Evolutionary conservation across 2,888 invertebrate species (phyloP).

Genomic region (Cynaeus angustus): DNA sequence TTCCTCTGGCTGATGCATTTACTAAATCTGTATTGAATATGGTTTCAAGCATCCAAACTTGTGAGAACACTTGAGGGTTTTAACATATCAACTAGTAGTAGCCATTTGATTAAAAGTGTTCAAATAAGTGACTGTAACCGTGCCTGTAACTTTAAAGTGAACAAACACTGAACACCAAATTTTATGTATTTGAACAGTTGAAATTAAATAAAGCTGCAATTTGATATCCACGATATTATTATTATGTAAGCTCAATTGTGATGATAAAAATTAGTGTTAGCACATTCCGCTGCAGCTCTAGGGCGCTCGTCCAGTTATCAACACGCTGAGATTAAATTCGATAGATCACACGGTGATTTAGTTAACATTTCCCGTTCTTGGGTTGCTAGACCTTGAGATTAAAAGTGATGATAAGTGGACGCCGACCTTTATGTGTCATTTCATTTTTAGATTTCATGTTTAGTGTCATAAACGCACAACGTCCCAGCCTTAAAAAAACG

Average conservation of each 20-base stretch:
- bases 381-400: no score
- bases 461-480: conserved; percentile 44
- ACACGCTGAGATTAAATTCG: neutral
- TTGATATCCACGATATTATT: conserved; percentile 29
- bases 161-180: conserved; percentile 25
- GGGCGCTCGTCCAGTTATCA: neutral
- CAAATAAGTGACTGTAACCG: conserved; percentile 39
- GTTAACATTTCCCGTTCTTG: no score
- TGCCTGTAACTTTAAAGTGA: conserved; percentile 29
- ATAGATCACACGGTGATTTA: no score
- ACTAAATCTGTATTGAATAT: conserved; percentile 10
- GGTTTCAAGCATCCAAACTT: neutral
- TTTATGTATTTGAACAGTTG: conserved; percentile 8
- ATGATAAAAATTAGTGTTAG: conserved; percentile 23
- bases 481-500: conserved; percentile 17
- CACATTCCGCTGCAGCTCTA: conserved; percentile 38
- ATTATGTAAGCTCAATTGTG: conserved; percentile 30
- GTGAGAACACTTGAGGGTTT: no score
- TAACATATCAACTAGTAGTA: conserved; percentile 20
- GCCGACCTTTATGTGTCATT: conserved; percentile 32
- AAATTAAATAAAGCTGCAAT: conserved; percentile 9
- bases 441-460: conserved; percentile 28
- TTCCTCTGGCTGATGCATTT: conserved; percentile 24
- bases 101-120: conserved; percentile 14
- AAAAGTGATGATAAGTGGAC: neutral